Conservation (phyloP, 2,888 invertebrate species). For the Thecophora atra region DNA sequence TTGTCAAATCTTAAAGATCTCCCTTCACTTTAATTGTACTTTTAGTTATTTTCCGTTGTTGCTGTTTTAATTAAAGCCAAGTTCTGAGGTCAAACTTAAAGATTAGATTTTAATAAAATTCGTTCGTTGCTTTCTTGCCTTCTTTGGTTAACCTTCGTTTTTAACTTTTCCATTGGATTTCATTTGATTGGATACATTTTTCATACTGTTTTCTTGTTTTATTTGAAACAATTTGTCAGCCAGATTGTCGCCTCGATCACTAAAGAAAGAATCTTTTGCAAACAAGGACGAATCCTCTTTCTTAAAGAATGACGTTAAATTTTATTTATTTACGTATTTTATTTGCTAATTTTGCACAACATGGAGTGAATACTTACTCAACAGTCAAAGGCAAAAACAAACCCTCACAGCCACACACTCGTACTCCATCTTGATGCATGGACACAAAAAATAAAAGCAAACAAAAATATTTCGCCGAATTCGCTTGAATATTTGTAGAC, state of each 20-base stretch:
- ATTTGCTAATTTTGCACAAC: slow-evolving; percentile 28
- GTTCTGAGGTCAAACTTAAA: no score
- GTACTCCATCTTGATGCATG: not conserved
- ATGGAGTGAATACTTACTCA: slow-evolving; percentile 8
- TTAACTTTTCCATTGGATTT: no score
- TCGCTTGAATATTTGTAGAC: slow-evolving; percentile 15
- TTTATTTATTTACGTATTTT: slow-evolving; percentile 28
- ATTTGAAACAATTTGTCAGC: not conserved
- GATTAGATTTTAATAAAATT: no score
- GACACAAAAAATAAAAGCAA: slow-evolving; percentile 13
- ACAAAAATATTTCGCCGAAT: slow-evolving; percentile 28
- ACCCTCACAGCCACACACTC: slow-evolving; percentile 5
- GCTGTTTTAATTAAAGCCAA: no score
- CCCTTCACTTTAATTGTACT: no score
- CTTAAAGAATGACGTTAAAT: slow-evolving; percentile 15
- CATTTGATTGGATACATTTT: no score
- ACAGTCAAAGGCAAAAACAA: not conserved
- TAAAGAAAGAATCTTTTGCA: slow-evolving; percentile 4
- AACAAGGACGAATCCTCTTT: slow-evolving; percentile 17
- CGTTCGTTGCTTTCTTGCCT: not conserved
- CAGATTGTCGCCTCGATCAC: not conserved
- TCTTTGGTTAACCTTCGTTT: no score
- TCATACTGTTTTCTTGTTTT: no score
- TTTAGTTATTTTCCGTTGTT: no score
- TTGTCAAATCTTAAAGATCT: no score